Evolutionary conservation across 2,888 invertebrate genomes (phyloP), one percentile per base, ranked within the genome.

Genomic region (Tenthredo livida): DNA sequence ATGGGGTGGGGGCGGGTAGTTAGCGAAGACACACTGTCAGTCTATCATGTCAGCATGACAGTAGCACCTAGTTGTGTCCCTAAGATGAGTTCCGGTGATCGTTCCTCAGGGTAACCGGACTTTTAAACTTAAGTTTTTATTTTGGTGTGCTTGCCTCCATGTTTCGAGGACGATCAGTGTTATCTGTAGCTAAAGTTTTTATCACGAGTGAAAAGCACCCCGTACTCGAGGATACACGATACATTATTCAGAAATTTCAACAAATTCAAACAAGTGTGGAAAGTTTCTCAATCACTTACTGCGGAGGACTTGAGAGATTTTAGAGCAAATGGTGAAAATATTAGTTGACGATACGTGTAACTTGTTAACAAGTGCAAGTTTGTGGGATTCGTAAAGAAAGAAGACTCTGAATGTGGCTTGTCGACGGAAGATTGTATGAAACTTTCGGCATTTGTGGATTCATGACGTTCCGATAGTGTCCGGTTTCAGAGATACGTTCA

Each of bases 1-100:
- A 84, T 72, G 84, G 85, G 85, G 85, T 85, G 85, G 87, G 87
- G 86, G 89, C 88, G 89, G 90, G 89, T 90, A 91, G 91, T 91
- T 91, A 89, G 90, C 89, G 87, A 91, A 91, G 91, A 91, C 90
- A 90, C 91, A 90, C 90, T 91, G 91, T 89, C 91, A 90, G 89
- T 87, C 89, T 87, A 90, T 90, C 91, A 88, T 88, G 90, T 88
- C 88, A 88, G 89, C 89, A 90, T 91, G 91, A 87, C 89, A 90
- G 88, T 87, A 86, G 88, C 88, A 85, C 86, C 85, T 54, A 85
- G 78, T 75, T 72, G 84, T 75, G 70, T 67, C 83, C 54, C 58
- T 50, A 72, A 72, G 70, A 50, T 84, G 70, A 72, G 72, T 47
- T n/a, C 47, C 58, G 84, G 73, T 47, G 33, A 84, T 58, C 54